Evolutionary conservation across 2,888 invertebrate species (phyloP).

Genomic region (Cheilosia pagana): DNA sequence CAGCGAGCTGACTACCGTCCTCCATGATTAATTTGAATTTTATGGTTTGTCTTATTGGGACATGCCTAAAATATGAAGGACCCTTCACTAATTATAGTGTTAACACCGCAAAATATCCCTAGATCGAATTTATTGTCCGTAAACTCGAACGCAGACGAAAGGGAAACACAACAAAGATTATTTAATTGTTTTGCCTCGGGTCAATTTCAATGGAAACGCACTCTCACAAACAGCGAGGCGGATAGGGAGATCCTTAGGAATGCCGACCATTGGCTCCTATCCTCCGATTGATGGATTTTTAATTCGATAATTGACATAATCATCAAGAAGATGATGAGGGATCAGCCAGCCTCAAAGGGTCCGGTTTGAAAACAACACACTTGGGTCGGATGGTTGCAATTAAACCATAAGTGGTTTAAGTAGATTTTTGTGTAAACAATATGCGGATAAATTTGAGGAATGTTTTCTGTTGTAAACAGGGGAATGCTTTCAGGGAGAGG

Average conservation of each 20-base stretch:
- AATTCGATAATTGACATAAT: slow-evolving; percentile 62
- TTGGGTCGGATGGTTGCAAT: slow-evolving; percentile 3
- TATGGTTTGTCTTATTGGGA: not conserved
- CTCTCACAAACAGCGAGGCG: not conserved
- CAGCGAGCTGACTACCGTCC: not conserved
- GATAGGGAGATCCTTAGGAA: slow-evolving; percentile 23
- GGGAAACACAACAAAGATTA: slow-evolving; percentile 3
- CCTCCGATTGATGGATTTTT: slow-evolving; percentile 50
- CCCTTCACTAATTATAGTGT: slow-evolving; percentile 20
- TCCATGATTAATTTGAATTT: not conserved
- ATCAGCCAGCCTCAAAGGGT: slow-evolving; percentile 24
- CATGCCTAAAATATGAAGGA: not conserved
- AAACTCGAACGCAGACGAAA: not conserved
- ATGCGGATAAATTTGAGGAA: not conserved
- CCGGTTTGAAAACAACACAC: slow-evolving; percentile 13
- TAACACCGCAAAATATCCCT: slow-evolving; percentile 18
- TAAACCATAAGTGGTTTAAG: slow-evolving; percentile 10
- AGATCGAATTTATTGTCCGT: not conserved
- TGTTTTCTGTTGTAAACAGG: not conserved
- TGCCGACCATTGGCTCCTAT: slow-evolving; percentile 11
- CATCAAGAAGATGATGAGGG: slow-evolving; percentile 25
- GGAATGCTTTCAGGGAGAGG: not conserved
- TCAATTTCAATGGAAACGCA: slow-evolving; percentile 15
- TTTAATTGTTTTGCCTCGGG: slow-evolving; percentile 40
- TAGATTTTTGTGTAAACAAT: not conserved